These are phyloP conservation scores for Teleogryllus oceanicus DNA, from an alignment of 2,888 invertebrate species.

Conservation along the genomic window DNA sequence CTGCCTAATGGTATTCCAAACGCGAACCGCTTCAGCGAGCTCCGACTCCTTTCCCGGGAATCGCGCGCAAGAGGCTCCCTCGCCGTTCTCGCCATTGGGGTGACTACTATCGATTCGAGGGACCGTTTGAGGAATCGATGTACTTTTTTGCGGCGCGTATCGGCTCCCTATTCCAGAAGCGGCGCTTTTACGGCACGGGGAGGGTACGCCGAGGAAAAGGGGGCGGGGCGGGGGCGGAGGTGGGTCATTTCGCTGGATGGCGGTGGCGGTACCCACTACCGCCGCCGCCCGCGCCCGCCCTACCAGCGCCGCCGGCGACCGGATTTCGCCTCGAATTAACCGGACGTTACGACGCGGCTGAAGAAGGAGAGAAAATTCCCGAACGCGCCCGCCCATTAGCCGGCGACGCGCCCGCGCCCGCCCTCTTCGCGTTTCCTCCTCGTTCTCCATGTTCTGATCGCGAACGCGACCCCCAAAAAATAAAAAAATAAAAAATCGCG, in stretches of 20 bases:
- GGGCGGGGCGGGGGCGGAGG: background rate
- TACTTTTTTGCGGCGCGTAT: background rate
- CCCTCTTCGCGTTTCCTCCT: background rate
- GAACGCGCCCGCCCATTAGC: conserved; percentile 12
- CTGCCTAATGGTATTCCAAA: too few species aligned
- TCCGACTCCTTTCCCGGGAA: too few species aligned
- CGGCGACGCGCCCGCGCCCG: background rate
- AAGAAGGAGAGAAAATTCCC: conserved; percentile 6
- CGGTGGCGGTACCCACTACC: too few species aligned
- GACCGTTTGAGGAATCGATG: conserved; percentile 6
- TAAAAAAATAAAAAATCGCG: too few species aligned
- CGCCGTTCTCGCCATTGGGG: too few species aligned
- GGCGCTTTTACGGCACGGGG: background rate
- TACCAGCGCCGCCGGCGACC: background rate
- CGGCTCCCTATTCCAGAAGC: background rate
- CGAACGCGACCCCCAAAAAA: too few species aligned
- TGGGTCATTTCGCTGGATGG: background rate
- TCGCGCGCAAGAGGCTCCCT: too few species aligned
- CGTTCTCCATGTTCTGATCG: too few species aligned
- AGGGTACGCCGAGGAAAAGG: background rate
- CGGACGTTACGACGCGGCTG: conserved; percentile 2
- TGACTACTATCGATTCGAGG: background rate
- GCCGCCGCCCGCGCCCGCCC: too few species aligned
- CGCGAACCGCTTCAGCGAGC: too few species aligned
- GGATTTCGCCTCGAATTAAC: conserved; percentile 3